A percentile compares a stretch with the other conserved stretches of the same genome.
Evolutionary conservation across 2,888 invertebrate genomes (phyloP).

Genomic region (Hyalella azteca): DNA sequence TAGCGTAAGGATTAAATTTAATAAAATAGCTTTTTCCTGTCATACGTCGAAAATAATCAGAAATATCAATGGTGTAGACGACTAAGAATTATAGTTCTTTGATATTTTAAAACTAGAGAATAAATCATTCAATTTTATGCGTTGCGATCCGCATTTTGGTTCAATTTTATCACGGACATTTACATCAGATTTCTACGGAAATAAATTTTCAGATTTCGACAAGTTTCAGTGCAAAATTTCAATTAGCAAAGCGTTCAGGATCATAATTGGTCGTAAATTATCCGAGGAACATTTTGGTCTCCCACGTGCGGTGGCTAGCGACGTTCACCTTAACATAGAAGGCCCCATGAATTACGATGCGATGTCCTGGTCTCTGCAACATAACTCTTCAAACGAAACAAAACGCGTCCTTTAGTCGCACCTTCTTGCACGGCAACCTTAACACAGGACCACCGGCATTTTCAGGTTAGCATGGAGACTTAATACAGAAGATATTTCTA

Average conservation of each 20-base stretch:
- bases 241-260: slow-evolving; percentile 8
- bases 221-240: background rate
- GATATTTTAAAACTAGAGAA: too few relatives aligned
- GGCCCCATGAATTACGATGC: background rate
- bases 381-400: slow-evolving; percentile 1
- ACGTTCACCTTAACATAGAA: background rate
- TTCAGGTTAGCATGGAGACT: background rate
- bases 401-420: background rate
- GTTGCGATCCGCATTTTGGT: too few relatives aligned
- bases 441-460: slow-evolving; percentile 1
- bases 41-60: too few relatives aligned
- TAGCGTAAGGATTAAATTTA: too few relatives aligned
- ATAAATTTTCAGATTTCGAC: background rate
- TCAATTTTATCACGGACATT: too few relatives aligned
- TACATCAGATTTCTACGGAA: background rate
- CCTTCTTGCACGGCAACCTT: background rate
- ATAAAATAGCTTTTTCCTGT: too few relatives aligned
- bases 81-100: too few relatives aligned
- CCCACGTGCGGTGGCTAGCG: background rate
- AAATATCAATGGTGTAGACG: too few relatives aligned
- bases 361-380: background rate
- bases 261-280: slow-evolving; percentile 22
- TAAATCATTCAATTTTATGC: too few relatives aligned
- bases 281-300: background rate
- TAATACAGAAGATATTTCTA: background rate